Evolutionary conservation across 2,888 invertebrate species (phyloP).

Genomic region (Agapostemon virescens): DNA sequence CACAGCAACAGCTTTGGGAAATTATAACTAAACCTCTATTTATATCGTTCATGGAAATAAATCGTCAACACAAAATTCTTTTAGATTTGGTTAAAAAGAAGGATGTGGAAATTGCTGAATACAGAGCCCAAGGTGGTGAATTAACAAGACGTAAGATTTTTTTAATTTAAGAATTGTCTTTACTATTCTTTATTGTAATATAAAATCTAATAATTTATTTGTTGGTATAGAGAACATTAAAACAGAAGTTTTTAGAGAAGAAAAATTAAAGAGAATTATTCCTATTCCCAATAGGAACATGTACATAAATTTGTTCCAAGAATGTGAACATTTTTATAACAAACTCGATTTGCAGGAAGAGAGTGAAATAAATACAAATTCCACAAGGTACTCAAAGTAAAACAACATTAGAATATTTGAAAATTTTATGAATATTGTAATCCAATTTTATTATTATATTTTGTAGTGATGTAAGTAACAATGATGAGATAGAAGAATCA

Average conservation of each 20-base stretch:
- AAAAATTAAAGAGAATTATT: constrained; percentile 59
- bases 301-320: constrained; percentile 59
- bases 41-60: constrained; percentile 65
- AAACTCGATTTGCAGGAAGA: constrained; percentile 29
- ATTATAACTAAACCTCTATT: constrained; percentile 72
- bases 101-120: constrained; percentile 76
- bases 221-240: constrained; percentile 70
- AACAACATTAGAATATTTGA: background rate
- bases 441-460: background rate
- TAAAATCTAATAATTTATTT: constrained; percentile 10
- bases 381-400: constrained; percentile 42
- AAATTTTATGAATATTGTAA: background rate
- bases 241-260: constrained; percentile 69
- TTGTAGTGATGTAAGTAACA: constrained; percentile 14
- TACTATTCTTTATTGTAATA: background rate
- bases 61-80: constrained; percentile 66
- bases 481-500: background rate
- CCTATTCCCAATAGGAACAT: constrained; percentile 27
- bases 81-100: constrained; percentile 72
- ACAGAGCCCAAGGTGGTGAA: constrained; percentile 74
- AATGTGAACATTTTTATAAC: constrained; percentile 61
- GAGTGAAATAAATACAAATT: background rate
- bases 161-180: background rate
- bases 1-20: constrained; percentile 67
- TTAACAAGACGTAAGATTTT: constrained; percentile 71